Evolutionary conservation across 2,888 invertebrate genomes (phyloP).

Genomic region (Amphipyra tragopoginis): DNA sequence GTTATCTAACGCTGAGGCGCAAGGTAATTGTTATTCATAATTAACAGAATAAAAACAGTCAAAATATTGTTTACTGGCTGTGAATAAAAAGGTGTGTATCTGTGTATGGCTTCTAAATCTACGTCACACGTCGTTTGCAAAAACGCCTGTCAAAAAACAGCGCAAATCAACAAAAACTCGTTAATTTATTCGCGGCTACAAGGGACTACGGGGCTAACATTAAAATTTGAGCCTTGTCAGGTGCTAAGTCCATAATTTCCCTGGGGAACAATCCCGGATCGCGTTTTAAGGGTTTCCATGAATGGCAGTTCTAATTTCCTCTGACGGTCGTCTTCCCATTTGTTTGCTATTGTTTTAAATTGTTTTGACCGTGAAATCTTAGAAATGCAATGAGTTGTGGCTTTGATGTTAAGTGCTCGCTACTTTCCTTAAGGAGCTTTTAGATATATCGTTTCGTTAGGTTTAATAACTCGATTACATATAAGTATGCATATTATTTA

Average conservation of each 20-base stretch:
- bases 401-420: slow-evolving; percentile 17
- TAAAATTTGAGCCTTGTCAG: slow-evolving; percentile 89
- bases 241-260: slow-evolving; percentile 90
- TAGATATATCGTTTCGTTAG: too few relatives aligned
- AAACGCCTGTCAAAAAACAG: slow-evolving; percentile 62
- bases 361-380: slow-evolving; percentile 71
- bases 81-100: too few relatives aligned
- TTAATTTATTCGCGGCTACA: slow-evolving; percentile 85
- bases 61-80: too few relatives aligned
- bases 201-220: slow-evolving; percentile 78
- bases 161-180: slow-evolving; percentile 74
- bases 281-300: slow-evolving; percentile 87
- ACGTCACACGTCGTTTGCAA: slow-evolving; percentile 17
- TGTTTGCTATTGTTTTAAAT: slow-evolving; percentile 63
- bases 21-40: too few relatives aligned
- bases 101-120: slow-evolving; percentile 1
- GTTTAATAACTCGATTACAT: too few relatives aligned
- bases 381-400: slow-evolving; percentile 29
- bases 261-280: slow-evolving; percentile 84
- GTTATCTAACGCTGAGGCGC: too few relatives aligned
- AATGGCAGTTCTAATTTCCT: slow-evolving; percentile 84
- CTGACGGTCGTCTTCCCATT: slow-evolving; percentile 68
- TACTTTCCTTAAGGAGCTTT: slow-evolving; percentile 3
- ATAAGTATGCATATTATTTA: too few relatives aligned
- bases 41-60: too few relatives aligned